Base-by-base conservation (phyloP, 64 coral and sea anemone genomes). In the Stichodactyla mertensii region DNA sequence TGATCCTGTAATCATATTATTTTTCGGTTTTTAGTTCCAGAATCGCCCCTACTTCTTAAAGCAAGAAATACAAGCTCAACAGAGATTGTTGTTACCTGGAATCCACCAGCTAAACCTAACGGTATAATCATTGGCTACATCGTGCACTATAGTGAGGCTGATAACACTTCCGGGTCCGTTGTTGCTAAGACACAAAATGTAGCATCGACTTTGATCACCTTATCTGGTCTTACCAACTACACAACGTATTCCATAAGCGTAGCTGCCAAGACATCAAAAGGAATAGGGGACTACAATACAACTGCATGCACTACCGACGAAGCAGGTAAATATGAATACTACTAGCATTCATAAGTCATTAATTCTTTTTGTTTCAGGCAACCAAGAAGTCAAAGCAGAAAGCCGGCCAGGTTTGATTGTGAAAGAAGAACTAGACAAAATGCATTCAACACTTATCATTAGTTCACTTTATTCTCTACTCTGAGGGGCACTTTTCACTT, bases 121-220 rank as follows among this genome's bases (percentile, higher is more conserved):
- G 89, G 89, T 8, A 85, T 85, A 16, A 51, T 90, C 52, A 45
- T 78, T 15, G 89, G 89, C 6, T 90, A 90, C 64, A 64, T 51
- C 12, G 18, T 90, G 51, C 19, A 53, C 28, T 71, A 71, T 18
- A 51, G 28, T 10, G 31, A 84, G 52, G 88, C 64, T 8, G 64
- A 71, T 36, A 31, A 85, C 55, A 10, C 62, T 9, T 10, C 54
- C 11, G 64, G 53, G 10, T 57, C 61, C 23, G 61, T 55, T 71
- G 51, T 85, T 71, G 55, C 10, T 45, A 18, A 52, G 36, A 11
- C 53, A 57, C 13, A 80, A 18, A 51, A 19, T 22, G n/a, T 31
- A n/a, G 52, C 24, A 11, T 67, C 6, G 16, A 82, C 57, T 14
- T 77, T 22, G 6, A 23, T 52, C 12, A 90, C 24, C 56, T 20